These are phyloP conservation scores for Erythrocercus mccallii DNA, from an alignment of 2,113 vertebrate genomes.

Conservation along the genomic window DNA sequence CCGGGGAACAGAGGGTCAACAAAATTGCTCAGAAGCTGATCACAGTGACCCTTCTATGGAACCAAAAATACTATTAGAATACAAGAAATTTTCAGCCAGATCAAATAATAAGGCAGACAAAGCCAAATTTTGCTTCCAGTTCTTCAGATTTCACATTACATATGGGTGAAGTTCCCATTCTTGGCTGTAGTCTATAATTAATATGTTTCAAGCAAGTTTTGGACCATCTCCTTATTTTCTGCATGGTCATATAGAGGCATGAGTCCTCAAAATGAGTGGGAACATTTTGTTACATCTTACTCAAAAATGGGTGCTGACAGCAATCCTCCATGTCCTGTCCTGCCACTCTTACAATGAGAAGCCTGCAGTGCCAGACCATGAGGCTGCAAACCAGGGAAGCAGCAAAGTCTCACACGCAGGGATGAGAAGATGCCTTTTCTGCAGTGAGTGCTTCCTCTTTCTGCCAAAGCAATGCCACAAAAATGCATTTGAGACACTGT, in stretches of 20 bases:
- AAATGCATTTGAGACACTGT: not conserved
- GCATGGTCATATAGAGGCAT: not conserved
- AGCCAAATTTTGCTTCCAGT: not conserved
- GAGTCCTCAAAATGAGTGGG: not conserved
- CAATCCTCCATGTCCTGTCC: not conserved
- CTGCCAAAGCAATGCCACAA: not conserved
- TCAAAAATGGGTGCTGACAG: not conserved
- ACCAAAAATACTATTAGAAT: not conserved
- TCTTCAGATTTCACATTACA: not conserved
- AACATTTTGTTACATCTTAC: not conserved
- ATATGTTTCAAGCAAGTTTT: not conserved
- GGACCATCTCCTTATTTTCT: not conserved
- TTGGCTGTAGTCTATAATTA: not conserved
- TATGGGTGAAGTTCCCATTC: not conserved
- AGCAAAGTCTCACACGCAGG: not conserved
- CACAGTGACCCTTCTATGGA: not conserved
- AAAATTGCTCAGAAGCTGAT: not conserved
- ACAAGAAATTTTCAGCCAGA: not conserved
- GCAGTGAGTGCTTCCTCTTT: not conserved
- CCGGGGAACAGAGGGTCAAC: not conserved
- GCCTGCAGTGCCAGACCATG: rapidly evolving
- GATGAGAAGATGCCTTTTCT: not conserved
- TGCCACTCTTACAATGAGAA: not conserved
- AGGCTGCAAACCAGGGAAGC: not conserved
- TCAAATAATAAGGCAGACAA: not conserved